These are phyloP conservation scores for Apeira syringaria DNA, from an alignment of 2,888 invertebrate genomes.

Conservation along the genomic window DNA sequence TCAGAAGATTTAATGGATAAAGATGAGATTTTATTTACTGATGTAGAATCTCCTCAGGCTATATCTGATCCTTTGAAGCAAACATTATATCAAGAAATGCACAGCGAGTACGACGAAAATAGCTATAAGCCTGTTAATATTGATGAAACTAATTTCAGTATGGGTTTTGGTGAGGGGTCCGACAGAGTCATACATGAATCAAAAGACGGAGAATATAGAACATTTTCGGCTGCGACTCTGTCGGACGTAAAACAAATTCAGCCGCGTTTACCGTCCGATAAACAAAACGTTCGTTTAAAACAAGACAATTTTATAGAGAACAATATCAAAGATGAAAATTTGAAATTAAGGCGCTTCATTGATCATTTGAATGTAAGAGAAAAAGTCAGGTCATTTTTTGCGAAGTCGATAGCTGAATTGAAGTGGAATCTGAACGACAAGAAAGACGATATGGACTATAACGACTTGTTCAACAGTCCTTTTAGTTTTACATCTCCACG, in stretches of 20 bases:
- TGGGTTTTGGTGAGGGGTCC: slow-evolving; percentile 84
- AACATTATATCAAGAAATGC: slow-evolving; percentile 65
- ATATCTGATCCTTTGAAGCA: slow-evolving; percentile 45
- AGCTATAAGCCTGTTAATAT: slow-evolving; percentile 40
- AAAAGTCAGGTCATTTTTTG: slow-evolving; percentile 64
- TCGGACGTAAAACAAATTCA: slow-evolving; percentile 83
- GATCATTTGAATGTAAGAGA: slow-evolving; percentile 55
- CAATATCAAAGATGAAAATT: slow-evolving; percentile 34
- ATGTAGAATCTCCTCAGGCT: slow-evolving; percentile 27
- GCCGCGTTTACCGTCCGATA: slow-evolving; percentile 71
- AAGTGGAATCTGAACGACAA: slow-evolving; percentile 40
- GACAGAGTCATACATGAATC: slow-evolving; percentile 81
- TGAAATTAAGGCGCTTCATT: slow-evolving; percentile 43
- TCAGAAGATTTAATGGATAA: slow-evolving; percentile 25
- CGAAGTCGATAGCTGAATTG: slow-evolving; percentile 54
- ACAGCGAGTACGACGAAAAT: slow-evolving; percentile 41
- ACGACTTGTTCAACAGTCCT: slow-evolving; percentile 31
- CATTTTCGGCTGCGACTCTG: slow-evolving; percentile 83
- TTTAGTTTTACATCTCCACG: slow-evolving; percentile 62
- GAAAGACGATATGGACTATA: slow-evolving; percentile 31
- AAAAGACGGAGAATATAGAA: slow-evolving; percentile 60
- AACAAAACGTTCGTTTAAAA: slow-evolving; percentile 26
- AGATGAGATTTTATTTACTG: slow-evolving; percentile 46
- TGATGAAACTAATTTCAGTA: slow-evolving; percentile 70
- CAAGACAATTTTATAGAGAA: slow-evolving; percentile 12